phyloP scores from a whole-genome alignment of 2,797 vertebrate genomes.

The Pseudomugil gertrudae region DNA sequence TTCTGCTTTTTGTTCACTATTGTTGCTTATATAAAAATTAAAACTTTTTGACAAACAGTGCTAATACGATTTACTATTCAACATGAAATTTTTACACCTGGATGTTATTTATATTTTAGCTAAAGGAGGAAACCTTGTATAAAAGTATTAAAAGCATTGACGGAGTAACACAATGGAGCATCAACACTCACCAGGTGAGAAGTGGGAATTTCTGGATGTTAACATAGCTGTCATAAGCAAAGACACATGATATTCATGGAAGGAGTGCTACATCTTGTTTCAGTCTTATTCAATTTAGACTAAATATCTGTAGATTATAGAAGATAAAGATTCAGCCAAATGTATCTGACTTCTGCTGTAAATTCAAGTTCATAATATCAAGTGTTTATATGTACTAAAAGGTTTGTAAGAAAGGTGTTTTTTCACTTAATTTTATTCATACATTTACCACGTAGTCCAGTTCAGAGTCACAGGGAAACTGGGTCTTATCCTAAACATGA shows the following conservation, averaged over 20 bases:
- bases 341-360: not conserved
- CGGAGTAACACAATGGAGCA: not conserved
- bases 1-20: not conserved
- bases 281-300: not conserved
- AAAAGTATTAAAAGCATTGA: not conserved
- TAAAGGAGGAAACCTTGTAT: not conserved
- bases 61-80: not conserved
- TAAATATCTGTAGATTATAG: not conserved
- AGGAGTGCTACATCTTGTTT: not conserved
- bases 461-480: no score
- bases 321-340: not conserved
- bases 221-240: not conserved
- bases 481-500: no score
- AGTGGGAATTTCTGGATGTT: not conserved
- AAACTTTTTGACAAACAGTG: not conserved
- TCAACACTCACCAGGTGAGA: not conserved
- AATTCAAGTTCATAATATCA: not conserved
- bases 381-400: not conserved
- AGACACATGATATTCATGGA: not conserved
- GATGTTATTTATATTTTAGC: not conserved
- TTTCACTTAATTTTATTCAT: no score
- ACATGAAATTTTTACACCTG: not conserved
- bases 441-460: no score
- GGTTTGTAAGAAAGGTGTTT: no score
- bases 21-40: not conserved